These are phyloP conservation scores for Horisme vitalbata DNA, from an alignment of 2,888 invertebrate species.

Conservation along the genomic window DNA sequence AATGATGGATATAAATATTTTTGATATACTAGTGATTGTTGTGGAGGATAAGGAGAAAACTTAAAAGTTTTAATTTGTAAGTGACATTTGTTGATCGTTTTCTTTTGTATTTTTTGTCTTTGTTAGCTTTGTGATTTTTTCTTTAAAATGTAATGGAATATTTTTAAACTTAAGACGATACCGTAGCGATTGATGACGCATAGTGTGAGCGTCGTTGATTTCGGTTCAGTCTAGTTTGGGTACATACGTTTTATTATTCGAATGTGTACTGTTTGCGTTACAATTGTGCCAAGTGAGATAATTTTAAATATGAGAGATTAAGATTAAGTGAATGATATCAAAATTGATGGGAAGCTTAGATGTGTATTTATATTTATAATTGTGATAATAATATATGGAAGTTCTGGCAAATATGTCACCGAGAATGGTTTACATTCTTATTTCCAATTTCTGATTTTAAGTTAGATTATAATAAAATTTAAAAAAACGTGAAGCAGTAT, in stretches of 20 bases:
- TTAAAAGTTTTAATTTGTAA: constrained; percentile 79
- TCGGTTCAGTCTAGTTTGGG: constrained; percentile 54
- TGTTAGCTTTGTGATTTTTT: constrained; percentile 79
- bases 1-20: constrained; percentile 57
- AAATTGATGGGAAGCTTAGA: constrained; percentile 76
- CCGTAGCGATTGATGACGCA: constrained; percentile 63
- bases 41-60: constrained; percentile 68
- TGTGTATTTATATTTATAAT: constrained; percentile 74
- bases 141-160: constrained; percentile 58
- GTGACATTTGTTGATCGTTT: constrained; percentile 80
- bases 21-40: constrained; percentile 77
- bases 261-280: constrained; percentile 76
- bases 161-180: constrained; percentile 57
- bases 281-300: constrained; percentile 82
- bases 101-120: constrained; percentile 77
- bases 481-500: constrained; percentile 21
- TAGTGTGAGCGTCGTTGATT: constrained; percentile 55
- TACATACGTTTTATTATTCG: constrained; percentile 60
- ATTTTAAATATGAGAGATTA: constrained; percentile 75
- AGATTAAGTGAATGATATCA: constrained; percentile 81
- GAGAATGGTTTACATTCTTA: constrained; percentile 63
- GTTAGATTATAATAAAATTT: constrained; percentile 54
- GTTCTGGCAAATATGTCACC: constrained; percentile 70
- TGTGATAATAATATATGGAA: constrained; percentile 81
- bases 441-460: constrained; percentile 58